phyloP scores from a whole-genome alignment of 37 sponge, comb jelly and placozoan species.

The Oopsacas minuta region DNA sequence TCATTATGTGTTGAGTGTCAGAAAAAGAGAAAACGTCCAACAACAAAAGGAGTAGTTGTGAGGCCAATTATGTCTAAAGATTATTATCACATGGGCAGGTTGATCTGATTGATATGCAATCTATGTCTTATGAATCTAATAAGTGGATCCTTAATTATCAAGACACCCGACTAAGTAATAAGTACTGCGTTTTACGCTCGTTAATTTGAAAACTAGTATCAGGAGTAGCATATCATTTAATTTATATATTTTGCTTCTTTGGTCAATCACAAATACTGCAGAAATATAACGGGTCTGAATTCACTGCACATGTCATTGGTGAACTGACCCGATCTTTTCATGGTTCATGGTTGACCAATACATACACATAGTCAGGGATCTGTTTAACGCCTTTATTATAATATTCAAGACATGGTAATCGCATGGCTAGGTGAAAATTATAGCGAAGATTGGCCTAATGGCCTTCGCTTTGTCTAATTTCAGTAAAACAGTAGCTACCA shows the following conservation, averaged over 20 bases:
- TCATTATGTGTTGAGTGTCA: neutral
- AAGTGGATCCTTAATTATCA: slow-evolving; percentile 15
- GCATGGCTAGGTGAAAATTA: slow-evolving; percentile 10
- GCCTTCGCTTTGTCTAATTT: slow-evolving; percentile 1
- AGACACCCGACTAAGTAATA: neutral
- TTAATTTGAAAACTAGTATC: neutral
- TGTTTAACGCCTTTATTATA: neutral
- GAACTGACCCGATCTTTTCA: neutral
- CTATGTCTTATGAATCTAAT: slow-evolving; percentile 13
- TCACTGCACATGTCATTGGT: slow-evolving; percentile 19
- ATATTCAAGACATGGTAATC: neutral
- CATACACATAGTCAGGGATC: neutral
- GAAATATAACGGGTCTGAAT: slow-evolving; percentile 4
- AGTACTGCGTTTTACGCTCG: slow-evolving; percentile 5
- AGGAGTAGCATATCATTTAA: slow-evolving; percentile 7
- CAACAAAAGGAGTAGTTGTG: neutral
- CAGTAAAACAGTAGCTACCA: slow-evolving; percentile 3
- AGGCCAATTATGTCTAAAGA: neutral
- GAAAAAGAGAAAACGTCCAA: neutral
- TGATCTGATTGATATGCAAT: slow-evolving; percentile 1
- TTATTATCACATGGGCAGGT: neutral
- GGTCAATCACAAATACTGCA: neutral
- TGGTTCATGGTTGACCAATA: neutral
- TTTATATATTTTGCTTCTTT: neutral
- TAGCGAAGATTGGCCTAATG: slow-evolving; percentile 10